phyloP scores from a whole-genome alignment of 2,888 invertebrate genomes.

The Slavum lentiscoides region DNA sequence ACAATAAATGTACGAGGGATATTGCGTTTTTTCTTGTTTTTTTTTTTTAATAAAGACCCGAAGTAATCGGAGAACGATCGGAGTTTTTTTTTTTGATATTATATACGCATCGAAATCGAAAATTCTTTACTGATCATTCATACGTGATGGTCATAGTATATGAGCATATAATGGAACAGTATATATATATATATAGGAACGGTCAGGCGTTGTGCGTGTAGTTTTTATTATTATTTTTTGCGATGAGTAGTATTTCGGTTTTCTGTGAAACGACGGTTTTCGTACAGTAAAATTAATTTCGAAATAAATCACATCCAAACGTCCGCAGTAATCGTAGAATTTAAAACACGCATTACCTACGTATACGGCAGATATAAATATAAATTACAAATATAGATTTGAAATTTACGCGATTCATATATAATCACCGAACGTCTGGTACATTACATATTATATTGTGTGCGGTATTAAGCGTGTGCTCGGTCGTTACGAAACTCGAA shows the following conservation, averaged over 20 bases:
- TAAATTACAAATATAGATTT: too few species aligned
- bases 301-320: neutral
- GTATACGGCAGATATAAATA: too few species aligned
- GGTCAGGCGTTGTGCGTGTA: conserved; percentile 3
- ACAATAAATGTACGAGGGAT: too few species aligned
- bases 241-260: neutral
- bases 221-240: neutral
- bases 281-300: neutral
- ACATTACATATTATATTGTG: too few species aligned
- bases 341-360: neutral
- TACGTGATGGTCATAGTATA: neutral
- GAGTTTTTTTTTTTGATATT: conserved; percentile 13
- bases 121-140: neutral
- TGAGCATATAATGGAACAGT: too few species aligned
- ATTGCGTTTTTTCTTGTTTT: neutral
- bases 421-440: too few species aligned
- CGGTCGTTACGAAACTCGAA: too few species aligned
- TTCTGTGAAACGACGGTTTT: neutral
- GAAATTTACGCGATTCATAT: too few species aligned
- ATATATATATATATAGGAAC: conserved; percentile 31
- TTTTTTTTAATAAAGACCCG: neutral
- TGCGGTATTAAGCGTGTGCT: too few species aligned
- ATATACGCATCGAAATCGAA: neutral
- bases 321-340: neutral
- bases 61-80: conserved; percentile 19